Base-by-base conservation (phyloP, 2,113 vertebrate genomes). In the Pogona vitticeps region DNA sequence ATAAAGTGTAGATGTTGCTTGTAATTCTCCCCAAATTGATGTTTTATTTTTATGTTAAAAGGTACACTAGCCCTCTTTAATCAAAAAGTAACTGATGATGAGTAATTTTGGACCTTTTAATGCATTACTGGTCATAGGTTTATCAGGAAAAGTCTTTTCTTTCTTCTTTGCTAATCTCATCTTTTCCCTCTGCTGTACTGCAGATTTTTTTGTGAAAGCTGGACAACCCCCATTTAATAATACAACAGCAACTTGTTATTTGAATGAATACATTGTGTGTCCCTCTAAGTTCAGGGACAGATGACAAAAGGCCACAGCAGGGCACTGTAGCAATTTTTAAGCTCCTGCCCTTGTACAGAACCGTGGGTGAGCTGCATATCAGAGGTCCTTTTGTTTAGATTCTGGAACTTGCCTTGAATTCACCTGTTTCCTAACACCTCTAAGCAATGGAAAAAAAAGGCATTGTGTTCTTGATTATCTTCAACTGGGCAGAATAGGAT, bases 141-240 rank as follows among this genome's bases (percentile, higher is more conserved):
- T 52, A 52, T 52, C 46, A n/a, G n/a, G n/a, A n/a, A n/a, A n/a
- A n/a, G n/a, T 52, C 46, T 52, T 10, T 52, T 10, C 46, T 52
- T 52, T 20, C 61, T 65, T 21, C 18, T 65, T 65, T 65, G 10
- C 58, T 36, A 80, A 80, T 40, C 36, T 61, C 26, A 80, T 23
- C n/a, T 61, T 26, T 59, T 17, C n/a, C 58, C 46, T n/a, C 18
- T 61, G 10, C 18, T 15, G 23, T 10, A n/a, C n/a, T 73, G 15
- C 56, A 59, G 58, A 33, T 78, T 3, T 17, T 36, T 61, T 61
- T 81, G 38, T 83, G 13, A 87, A 72, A 89, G 77, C n/a, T 23
- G 31, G 73, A 38, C 89, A 78, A 87, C 87, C 72, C 67, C 23
- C 56, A 31, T 61, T 17, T 80, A 33, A 46, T 82, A 86, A 80